A percentile compares a stretch with the other conserved stretches of the same genome.
Conservation (phyloP, 1,140 invertebrate genomes). For the Lasaia peninsularis region DNA sequence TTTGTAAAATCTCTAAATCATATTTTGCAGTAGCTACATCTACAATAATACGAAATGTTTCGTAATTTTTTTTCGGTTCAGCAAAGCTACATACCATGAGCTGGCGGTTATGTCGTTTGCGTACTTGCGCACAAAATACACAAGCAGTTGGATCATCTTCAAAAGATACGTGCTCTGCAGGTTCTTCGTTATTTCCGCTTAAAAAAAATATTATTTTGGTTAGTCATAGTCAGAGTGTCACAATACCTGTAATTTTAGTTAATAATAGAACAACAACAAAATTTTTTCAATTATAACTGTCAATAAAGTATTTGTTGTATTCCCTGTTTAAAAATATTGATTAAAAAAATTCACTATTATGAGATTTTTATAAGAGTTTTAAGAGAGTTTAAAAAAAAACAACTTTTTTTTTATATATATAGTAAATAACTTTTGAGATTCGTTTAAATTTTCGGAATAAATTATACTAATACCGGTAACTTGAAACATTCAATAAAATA, state of each 20-base stretch:
- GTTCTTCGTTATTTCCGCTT: conserved; percentile 5
- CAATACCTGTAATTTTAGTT: neutral
- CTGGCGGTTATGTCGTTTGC: conserved; percentile 8
- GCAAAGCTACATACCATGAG: conserved; percentile 1
- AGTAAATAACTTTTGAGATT: too few species aligned
- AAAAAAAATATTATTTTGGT: conserved; percentile 4
- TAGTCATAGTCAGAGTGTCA: conserved; percentile 5
- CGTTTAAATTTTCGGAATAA: too few species aligned
- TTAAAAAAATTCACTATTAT: conserved; percentile 4
- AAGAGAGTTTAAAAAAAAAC: conserved; percentile 4
- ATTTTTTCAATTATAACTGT: neutral
- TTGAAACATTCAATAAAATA: too few species aligned
- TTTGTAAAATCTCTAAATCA: neutral
- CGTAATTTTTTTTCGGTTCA: conserved; percentile 15
- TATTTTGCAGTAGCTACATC: conserved; percentile 11
- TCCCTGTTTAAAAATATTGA: conserved; percentile 7
- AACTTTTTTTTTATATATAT: neutral
- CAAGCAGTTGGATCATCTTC: conserved; percentile 14
- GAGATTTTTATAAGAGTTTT: conserved; percentile 4
- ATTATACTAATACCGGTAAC: too few species aligned
- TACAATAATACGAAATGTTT: conserved; percentile 15
- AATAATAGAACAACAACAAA: neutral
- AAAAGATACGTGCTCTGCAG: conserved; percentile 5
- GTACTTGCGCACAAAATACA: conserved; percentile 15
- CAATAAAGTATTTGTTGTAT: conserved; percentile 1